phyloP scores from a whole-genome alignment of 2,888 invertebrate species.

The Cheilosia impressa region DNA sequence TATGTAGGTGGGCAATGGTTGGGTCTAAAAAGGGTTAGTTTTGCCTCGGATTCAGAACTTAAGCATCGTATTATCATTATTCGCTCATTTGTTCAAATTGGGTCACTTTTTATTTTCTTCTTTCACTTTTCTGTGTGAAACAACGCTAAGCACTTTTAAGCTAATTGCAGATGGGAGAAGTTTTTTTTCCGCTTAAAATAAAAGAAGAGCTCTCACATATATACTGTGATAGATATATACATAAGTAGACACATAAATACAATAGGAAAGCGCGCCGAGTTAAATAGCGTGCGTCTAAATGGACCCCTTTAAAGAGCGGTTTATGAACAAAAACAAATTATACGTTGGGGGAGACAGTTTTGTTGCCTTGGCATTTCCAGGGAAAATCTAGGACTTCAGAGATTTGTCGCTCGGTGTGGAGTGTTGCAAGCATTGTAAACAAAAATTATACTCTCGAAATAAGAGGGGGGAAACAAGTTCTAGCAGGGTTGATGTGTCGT shows the following conservation, averaged over 20 bases:
- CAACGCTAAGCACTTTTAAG: conserved; percentile 61
- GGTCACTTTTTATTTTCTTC: conserved; percentile 59
- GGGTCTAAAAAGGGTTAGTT: conserved; percentile 43
- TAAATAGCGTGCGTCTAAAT: conserved; percentile 70
- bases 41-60: conserved; percentile 59
- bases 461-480: conserved; percentile 7
- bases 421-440: background rate
- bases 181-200: conserved; percentile 19
- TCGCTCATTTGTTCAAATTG: conserved; percentile 66
- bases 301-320: conserved; percentile 47
- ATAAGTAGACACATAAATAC: conserved; percentile 8
- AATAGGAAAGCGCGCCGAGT: conserved; percentile 34
- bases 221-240: background rate
- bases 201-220: conserved; percentile 21
- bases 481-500: background rate
- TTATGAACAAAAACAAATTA: conserved; percentile 47
- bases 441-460: conserved; percentile 4
- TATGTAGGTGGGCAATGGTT: conserved; percentile 9
- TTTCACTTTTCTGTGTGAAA: conserved; percentile 47
- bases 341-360: conserved; percentile 41
- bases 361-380: conserved; percentile 12
- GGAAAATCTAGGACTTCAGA: conserved; percentile 39
- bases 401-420: background rate
- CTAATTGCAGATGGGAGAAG: conserved; percentile 63
- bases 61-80: conserved; percentile 68